Percentiles rank a stretch among this genome's conserved stretches.
These are phyloP conservation scores for Ptilodon capucinus DNA, from an alignment of 2,888 invertebrate genomes.

Conservation along the genomic window DNA sequence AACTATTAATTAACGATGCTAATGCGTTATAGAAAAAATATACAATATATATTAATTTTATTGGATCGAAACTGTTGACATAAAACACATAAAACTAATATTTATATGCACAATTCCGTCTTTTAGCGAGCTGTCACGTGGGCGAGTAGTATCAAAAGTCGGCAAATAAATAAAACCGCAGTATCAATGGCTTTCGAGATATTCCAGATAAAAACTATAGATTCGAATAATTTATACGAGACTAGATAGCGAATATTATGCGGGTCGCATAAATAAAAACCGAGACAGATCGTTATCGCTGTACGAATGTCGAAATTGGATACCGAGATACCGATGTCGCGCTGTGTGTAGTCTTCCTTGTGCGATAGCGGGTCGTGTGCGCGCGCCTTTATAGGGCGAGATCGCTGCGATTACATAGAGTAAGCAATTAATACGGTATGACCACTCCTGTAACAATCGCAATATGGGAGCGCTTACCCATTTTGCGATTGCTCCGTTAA, in stretches of 20 bases:
- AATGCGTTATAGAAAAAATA: too few species aligned
- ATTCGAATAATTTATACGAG: constrained; percentile 57
- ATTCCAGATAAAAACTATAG: constrained; percentile 53
- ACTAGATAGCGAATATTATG: constrained; percentile 59
- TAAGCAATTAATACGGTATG: neutral
- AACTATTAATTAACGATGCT: too few species aligned
- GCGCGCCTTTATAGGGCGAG: neutral
- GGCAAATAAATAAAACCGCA: constrained; percentile 51
- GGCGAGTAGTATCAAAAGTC: constrained; percentile 30
- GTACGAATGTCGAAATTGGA: constrained; percentile 49
- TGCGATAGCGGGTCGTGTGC: constrained; percentile 29
- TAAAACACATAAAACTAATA: neutral
- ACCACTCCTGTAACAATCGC: neutral
- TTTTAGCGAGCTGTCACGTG: constrained; percentile 29
- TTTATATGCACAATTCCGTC: neutral
- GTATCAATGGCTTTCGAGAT: constrained; percentile 52
- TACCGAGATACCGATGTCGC: constrained; percentile 12
- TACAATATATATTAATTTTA: neutral
- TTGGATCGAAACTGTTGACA: neutral
- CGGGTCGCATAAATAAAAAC: constrained; percentile 62
- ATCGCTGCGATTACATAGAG: neutral
- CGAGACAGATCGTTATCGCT: constrained; percentile 54
- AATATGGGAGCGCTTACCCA: too few species aligned
- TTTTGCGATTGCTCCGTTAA: too few species aligned
- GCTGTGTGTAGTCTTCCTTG: constrained; percentile 38